Base-by-base conservation (phyloP, 1,140 invertebrate genomes). In the Galendromus occidentalis region DNA sequence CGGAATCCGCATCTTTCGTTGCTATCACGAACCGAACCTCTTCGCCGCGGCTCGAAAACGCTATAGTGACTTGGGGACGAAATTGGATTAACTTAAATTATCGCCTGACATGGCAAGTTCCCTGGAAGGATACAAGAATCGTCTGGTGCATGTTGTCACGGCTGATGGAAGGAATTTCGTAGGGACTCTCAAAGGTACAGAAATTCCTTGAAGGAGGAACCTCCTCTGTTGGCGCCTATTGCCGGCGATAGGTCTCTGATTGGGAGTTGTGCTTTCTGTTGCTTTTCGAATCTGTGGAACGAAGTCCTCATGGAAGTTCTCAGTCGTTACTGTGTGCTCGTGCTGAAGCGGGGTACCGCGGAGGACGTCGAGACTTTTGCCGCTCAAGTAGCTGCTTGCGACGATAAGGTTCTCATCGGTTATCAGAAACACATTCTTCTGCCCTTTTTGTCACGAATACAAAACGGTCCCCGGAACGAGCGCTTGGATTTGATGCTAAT, bases 81-180 rank as follows among this genome's bases (percentile, higher is more conserved):
- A 25, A 59, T 29, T 29, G 14, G 5, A 17, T 17, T 9, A 14
- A 2, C 12, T 59, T 14, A 22, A 59, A 5, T 59, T 17, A 59
- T 9, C 33, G 20, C 2, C 9, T 14, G 51, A 59, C 25, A 59
- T 59, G 51, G 51, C 51, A 59, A 59, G 14, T 59, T 59, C 51
- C 25, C 51, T 59, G n/a, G 51, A 59, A 14, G 51, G 51, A 59
- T 65, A 44, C 51, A 59, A 59, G 20, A 59, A 59, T 25, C 25
- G 33, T 25, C 17, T 59, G 51, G 51, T 59, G 14, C 51, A 59
- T 22, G 51, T 59, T 25, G 51, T 59, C 33, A 59, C 51, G 20
- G 51, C 25, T 22, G 51, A 59, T 22, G 51, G 51, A 25, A 25
- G 51, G 5, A 59, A 33, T 9, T 59, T 59, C 33, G 51, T 59